phyloP scores from a whole-genome alignment of 1,140 invertebrate species.

The Zaprionus gabonicus region DNA sequence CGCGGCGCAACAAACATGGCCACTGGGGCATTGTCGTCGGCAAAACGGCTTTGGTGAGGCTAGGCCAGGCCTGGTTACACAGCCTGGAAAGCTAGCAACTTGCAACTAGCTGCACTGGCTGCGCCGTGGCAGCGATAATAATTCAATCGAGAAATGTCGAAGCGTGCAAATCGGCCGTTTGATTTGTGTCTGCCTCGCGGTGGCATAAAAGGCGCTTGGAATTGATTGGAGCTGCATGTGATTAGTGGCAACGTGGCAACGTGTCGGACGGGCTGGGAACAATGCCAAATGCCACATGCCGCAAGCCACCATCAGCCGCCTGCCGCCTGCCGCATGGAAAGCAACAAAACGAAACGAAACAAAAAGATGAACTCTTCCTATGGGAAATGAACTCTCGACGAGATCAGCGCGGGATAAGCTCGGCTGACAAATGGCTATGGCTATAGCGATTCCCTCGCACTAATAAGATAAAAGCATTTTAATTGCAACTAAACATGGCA shows the following conservation, averaged over 20 bases:
- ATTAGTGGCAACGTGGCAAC: constrained; percentile 50
- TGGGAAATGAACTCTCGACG: constrained; percentile 25
- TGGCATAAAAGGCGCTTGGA: constrained; percentile 76
- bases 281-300: constrained; percentile 9
- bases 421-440: constrained; percentile 43
- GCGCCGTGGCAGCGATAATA: constrained; percentile 62
- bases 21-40: constrained; percentile 75
- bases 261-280: constrained; percentile 46
- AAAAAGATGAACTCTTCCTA: constrained; percentile 6
- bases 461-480: constrained; percentile 83
- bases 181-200: constrained; percentile 60
- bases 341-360: not conserved
- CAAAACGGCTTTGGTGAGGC: constrained; percentile 36
- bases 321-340: constrained; percentile 7
- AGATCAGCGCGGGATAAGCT: constrained; percentile 33
- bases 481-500: constrained; percentile 82
- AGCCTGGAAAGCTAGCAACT: not conserved
- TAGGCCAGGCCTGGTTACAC: constrained; percentile 29
- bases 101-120: constrained; percentile 18
- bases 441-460: constrained; percentile 46
- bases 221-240: constrained; percentile 77
- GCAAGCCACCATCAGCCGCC: not conserved
- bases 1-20: constrained; percentile 58
- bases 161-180: constrained; percentile 70
- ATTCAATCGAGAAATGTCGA: constrained; percentile 80